phyloP scores from a whole-genome alignment of 1,140 invertebrate species.

The Cyphomyrmex costatus region DNA sequence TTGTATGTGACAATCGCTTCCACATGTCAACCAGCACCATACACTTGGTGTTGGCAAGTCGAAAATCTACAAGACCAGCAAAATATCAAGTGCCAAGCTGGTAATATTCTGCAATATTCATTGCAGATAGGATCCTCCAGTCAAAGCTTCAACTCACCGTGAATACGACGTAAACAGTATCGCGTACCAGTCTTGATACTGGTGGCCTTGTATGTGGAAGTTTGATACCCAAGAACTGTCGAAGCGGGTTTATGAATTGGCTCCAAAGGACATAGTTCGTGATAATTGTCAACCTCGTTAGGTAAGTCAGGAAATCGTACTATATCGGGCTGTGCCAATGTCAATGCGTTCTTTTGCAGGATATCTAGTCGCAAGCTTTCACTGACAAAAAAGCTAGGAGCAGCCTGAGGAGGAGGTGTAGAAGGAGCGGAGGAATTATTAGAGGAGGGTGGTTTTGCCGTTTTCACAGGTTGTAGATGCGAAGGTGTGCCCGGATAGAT shows the following conservation, averaged over 20 bases:
- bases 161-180: constrained; percentile 95
- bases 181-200: constrained; percentile 95
- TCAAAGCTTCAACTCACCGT: constrained; percentile 88
- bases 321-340: constrained; percentile 90
- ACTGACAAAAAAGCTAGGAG: constrained; percentile 90
- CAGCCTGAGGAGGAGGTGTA: constrained; percentile 84
- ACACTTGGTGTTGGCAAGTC: constrained; percentile 94
- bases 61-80: constrained; percentile 88
- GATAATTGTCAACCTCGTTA: constrained; percentile 95
- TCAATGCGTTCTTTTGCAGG: constrained; percentile 92
- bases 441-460: constrained; percentile 85
- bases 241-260: constrained; percentile 88
- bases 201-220: constrained; percentile 96
- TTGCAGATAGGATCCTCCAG: background rate
- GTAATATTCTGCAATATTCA: background rate
- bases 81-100: background rate
- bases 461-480: constrained; percentile 87
- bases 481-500: constrained; percentile 91
- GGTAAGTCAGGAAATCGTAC: constrained; percentile 92
- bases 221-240: constrained; percentile 91
- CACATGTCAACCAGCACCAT: constrained; percentile 96
- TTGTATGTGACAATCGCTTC: constrained; percentile 97
- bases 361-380: constrained; percentile 93
- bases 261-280: constrained; percentile 95
- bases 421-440: constrained; percentile 85